phyloP scores from a whole-genome alignment of 1,140 invertebrate species.

The Neoseiulus cucumeris region DNA sequence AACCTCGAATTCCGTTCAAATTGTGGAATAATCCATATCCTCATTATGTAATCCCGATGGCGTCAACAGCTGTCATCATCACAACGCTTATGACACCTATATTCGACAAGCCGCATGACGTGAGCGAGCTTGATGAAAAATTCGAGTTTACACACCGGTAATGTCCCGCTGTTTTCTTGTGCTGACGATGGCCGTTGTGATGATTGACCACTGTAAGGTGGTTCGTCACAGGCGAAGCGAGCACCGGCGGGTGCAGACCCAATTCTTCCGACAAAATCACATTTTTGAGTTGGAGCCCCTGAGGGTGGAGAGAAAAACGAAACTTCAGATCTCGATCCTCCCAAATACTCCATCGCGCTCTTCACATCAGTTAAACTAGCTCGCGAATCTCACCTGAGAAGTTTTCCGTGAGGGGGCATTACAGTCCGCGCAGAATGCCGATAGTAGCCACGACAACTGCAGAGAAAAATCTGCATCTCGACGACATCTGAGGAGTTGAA shows the following conservation, averaged over 20 bases:
- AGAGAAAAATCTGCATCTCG: conserved; percentile 84
- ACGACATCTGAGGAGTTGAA: conserved; percentile 45
- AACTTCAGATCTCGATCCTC: too few species aligned
- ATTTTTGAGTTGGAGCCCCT: conserved; percentile 59
- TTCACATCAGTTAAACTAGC: too few species aligned
- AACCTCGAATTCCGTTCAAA: too few species aligned
- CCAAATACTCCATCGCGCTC: too few species aligned
- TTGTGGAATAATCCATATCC: too few species aligned
- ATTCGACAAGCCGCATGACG: too few species aligned
- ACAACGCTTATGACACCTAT: too few species aligned
- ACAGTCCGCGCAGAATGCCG: conserved; percentile 69
- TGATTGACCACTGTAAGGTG: neutral
- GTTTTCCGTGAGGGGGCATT: conserved; percentile 48
- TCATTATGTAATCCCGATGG: too few species aligned
- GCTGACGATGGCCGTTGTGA: neutral
- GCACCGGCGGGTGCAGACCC: conserved; percentile 26
- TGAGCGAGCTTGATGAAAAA: too few species aligned
- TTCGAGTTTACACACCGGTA: conserved; percentile 3
- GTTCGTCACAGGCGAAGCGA: neutral
- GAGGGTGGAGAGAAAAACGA: too few species aligned
- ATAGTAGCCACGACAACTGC: conserved; percentile 81
- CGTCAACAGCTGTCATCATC: too few species aligned
- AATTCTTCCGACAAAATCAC: conserved; percentile 70
- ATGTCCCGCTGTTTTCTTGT: neutral
- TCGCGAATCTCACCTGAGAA: conserved; percentile 41